Conservation (phyloP, 2,888 invertebrate species). For the Pomacea canaliculata region DNA sequence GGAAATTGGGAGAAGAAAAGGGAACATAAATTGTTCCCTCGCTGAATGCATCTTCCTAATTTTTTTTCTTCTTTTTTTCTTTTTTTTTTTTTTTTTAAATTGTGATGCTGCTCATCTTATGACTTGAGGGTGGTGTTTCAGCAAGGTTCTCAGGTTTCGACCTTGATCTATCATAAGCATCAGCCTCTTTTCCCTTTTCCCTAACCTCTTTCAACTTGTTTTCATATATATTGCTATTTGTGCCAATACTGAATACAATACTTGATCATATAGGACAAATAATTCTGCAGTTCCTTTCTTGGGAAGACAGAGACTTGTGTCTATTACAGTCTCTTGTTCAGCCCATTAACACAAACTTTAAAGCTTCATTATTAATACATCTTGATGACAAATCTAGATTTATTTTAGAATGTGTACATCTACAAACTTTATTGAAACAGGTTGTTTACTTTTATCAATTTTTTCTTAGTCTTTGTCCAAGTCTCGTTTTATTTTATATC, state of each 20-base stretch:
- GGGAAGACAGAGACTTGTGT: constrained; percentile 17
- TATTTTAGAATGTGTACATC: constrained; percentile 1
- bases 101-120: neutral
- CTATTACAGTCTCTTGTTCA: constrained; percentile 23
- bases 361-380: constrained; percentile 2
- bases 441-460: constrained; percentile 24
- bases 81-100: neutral
- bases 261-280: constrained; percentile 14
- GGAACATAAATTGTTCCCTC: too few relatives aligned
- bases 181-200: neutral
- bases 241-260: constrained; percentile 32
- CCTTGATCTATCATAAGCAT: too few relatives aligned
- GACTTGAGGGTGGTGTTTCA: too few relatives aligned
- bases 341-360: constrained; percentile 12
- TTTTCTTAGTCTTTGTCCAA: constrained; percentile 19
- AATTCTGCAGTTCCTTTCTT: constrained; percentile 18
- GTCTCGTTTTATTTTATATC: constrained; percentile 16
- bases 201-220: constrained; percentile 14
- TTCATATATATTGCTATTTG: constrained; percentile 30
- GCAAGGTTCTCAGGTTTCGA: too few relatives aligned
- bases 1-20: too few relatives aligned
- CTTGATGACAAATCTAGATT: constrained; percentile 11
- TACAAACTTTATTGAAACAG: constrained; percentile 18
- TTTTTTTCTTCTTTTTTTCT: too few relatives aligned
- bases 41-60: neutral